Conservation (phyloP, 2,888 invertebrate genomes). For the Synanthedon vespiformis region DNA sequence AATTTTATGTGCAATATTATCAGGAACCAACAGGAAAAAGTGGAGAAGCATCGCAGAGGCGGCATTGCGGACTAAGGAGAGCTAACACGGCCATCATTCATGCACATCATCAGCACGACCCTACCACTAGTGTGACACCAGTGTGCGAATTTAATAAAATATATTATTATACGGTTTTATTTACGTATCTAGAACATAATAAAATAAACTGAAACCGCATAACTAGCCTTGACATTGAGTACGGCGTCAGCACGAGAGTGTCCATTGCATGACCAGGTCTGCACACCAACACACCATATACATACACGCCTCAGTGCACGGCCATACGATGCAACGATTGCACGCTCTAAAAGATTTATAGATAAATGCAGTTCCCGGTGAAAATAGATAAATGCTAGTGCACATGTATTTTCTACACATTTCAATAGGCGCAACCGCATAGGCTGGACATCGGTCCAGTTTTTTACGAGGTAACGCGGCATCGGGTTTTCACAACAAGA, state of each 20-base stretch:
- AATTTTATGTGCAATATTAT: too few species aligned
- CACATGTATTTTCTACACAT: slow-evolving; percentile 62
- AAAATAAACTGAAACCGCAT: slow-evolving; percentile 7
- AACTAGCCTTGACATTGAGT: slow-evolving; percentile 41
- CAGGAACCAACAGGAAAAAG: too few species aligned
- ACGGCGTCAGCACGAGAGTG: slow-evolving; percentile 26
- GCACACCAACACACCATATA: slow-evolving; percentile 23
- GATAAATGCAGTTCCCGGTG: slow-evolving; percentile 71
- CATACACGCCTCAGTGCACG: slow-evolving; percentile 60
- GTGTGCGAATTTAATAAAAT: too few species aligned
- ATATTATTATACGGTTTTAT: too few species aligned
- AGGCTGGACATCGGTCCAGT: slow-evolving; percentile 47
- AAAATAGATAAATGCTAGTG: slow-evolving; percentile 70
- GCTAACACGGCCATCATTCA: too few species aligned
- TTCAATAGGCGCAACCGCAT: slow-evolving; percentile 59
- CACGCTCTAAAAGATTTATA: slow-evolving; percentile 72
- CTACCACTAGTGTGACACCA: too few species aligned
- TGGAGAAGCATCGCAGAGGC: too few species aligned
- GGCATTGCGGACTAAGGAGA: too few species aligned
- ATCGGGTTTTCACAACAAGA: slow-evolving; percentile 39
- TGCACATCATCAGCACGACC: too few species aligned
- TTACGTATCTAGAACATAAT: too few species aligned
- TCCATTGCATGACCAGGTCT: slow-evolving; percentile 22
- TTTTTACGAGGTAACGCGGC: slow-evolving; percentile 19
- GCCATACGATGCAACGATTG: slow-evolving; percentile 66